A percentile compares a stretch with the other conserved stretches of the same genome.
These are phyloP conservation scores for Coelopa pilipes DNA, from an alignment of 2,888 invertebrate species.

Conservation along the genomic window DNA sequence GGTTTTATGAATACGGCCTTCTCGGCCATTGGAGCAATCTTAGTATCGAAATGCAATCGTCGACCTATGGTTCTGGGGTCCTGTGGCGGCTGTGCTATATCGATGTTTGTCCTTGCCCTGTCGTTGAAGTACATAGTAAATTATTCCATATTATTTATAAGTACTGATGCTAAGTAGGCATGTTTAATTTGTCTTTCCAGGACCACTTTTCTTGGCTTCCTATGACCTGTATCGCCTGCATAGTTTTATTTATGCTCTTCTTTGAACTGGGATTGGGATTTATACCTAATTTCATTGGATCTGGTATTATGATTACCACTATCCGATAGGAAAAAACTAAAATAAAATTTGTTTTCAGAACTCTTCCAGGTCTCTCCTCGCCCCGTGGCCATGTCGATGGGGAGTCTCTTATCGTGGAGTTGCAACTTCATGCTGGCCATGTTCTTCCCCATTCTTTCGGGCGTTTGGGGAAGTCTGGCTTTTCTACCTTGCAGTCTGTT, in stretches of 20 bases:
- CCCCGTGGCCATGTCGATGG: slow-evolving; percentile 85
- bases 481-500: slow-evolving; percentile 77
- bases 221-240: slow-evolving; percentile 75
- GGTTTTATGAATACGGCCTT: slow-evolving; percentile 76
- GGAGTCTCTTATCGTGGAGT: slow-evolving; percentile 86
- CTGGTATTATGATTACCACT: slow-evolving; percentile 70
- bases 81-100: slow-evolving; percentile 69
- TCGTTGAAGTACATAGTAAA: slow-evolving; percentile 75
- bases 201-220: slow-evolving; percentile 73
- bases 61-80: slow-evolving; percentile 76
- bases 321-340: too few relatives aligned
- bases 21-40: slow-evolving; percentile 72
- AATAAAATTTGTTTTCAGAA: too few relatives aligned
- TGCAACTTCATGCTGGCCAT: slow-evolving; percentile 87
- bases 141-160: background rate
- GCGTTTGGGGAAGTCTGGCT: slow-evolving; percentile 73
- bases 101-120: slow-evolving; percentile 72
- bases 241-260: slow-evolving; percentile 78
- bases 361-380: slow-evolving; percentile 84
- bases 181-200: slow-evolving; percentile 65
- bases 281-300: slow-evolving; percentile 86
- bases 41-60: slow-evolving; percentile 75
- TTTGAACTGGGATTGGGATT: slow-evolving; percentile 89
- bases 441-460: slow-evolving; percentile 75
- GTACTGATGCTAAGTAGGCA: background rate